These are phyloP conservation scores for Lepidurus apus DNA, from an alignment of 1,140 invertebrate species.

Conservation along the genomic window DNA sequence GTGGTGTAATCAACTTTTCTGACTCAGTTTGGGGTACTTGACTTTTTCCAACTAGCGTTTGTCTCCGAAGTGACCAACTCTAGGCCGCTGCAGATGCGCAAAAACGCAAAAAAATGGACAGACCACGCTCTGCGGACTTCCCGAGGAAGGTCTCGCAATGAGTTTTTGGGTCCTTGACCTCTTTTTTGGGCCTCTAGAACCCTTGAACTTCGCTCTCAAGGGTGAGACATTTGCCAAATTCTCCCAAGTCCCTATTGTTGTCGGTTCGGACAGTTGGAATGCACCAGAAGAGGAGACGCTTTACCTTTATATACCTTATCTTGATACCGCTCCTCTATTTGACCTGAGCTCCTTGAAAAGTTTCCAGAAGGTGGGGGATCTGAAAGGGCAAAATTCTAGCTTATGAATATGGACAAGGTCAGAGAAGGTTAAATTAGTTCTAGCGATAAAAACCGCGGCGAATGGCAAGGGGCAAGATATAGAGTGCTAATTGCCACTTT, in stretches of 20 bases:
- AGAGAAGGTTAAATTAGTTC: background rate
- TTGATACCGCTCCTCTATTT: constrained; percentile 16
- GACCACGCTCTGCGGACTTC: no score
- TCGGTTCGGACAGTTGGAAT: background rate
- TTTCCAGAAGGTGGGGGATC: background rate
- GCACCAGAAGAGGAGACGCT: background rate
- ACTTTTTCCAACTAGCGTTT: background rate
- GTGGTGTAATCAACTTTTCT: background rate
- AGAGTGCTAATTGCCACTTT: background rate
- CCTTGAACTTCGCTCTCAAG: background rate
- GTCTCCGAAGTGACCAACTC: background rate
- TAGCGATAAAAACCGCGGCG: background rate
- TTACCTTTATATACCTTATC: constrained; percentile 19
- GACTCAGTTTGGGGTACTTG: background rate
- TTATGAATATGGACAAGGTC: constrained; percentile 10
- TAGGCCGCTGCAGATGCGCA: background rate
- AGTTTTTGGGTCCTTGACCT: background rate
- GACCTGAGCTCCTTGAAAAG: background rate
- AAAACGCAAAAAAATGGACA: background rate
- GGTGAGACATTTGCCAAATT: background rate
- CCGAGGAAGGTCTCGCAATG: background rate
- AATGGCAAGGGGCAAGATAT: background rate
- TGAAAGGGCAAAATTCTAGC: background rate
- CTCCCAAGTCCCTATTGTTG: background rate
- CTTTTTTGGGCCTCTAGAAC: background rate